These are phyloP conservation scores for Halocynthia roretzi DNA, from an alignment of 23 tunicate genomes.

Conservation along the genomic window DNA sequence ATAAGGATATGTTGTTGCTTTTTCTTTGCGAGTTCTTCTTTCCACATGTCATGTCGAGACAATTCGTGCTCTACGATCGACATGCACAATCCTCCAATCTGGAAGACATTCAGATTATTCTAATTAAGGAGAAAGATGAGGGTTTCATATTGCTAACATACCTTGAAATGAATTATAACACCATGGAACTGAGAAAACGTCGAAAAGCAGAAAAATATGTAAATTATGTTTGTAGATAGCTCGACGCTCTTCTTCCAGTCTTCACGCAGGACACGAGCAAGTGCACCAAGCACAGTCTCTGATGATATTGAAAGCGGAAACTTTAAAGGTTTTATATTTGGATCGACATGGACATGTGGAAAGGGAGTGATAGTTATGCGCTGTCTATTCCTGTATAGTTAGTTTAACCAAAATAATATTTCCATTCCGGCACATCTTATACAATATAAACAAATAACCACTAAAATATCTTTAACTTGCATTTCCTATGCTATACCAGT, in stretches of 20 bases:
- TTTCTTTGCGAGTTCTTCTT: slow-evolving; percentile 70
- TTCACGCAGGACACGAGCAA: slow-evolving; percentile 93
- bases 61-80: slow-evolving; percentile 90
- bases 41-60: slow-evolving; percentile 73
- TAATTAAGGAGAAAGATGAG: not conserved
- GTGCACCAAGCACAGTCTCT: slow-evolving; percentile 88
- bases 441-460: too few relatives aligned
- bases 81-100: slow-evolving; percentile 98
- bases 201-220: slow-evolving; percentile 95
- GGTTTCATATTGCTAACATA: slow-evolving; percentile 6
- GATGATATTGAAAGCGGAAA: too few relatives aligned
- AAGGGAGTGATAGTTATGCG: too few relatives aligned
- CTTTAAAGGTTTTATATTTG: too few relatives aligned
- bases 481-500: too few relatives aligned
- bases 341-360: too few relatives aligned
- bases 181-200: slow-evolving; percentile 90
- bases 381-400: too few relatives aligned
- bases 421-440: too few relatives aligned
- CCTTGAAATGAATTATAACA: slow-evolving; percentile 91
- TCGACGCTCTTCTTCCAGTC: slow-evolving; percentile 98
- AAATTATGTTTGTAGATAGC: slow-evolving; percentile 94
- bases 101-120: not conserved
- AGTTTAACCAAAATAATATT: too few relatives aligned
- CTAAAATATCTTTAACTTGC: too few relatives aligned
- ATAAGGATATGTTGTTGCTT: slow-evolving; percentile 59